Evolutionary conservation across 1,140 invertebrate genomes (phyloP).

Genomic region (Contarinia nasturtii): DNA sequence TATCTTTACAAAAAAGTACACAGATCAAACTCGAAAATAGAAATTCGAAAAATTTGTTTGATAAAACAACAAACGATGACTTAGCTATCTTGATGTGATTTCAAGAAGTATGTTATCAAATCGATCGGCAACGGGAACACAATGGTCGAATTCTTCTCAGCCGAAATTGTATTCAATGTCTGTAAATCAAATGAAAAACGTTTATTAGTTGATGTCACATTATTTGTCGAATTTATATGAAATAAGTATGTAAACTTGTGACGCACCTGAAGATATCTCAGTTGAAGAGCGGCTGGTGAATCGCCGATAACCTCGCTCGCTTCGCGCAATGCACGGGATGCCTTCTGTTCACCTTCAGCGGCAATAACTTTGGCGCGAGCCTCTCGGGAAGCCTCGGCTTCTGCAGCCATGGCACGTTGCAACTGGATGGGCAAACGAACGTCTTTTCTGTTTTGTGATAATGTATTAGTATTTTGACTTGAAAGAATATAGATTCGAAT

Average conservation of each 20-base stretch:
- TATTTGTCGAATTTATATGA: not conserved
- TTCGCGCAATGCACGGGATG: constrained; percentile 72
- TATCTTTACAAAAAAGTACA: no score
- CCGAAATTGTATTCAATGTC: constrained; percentile 85
- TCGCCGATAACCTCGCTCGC: constrained; percentile 83
- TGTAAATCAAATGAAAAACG: constrained; percentile 29
- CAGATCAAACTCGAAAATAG: no score
- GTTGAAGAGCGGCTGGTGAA: constrained; percentile 75
- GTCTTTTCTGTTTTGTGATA: constrained; percentile 80
- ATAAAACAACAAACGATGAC: no score
- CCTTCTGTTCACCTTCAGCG: constrained; percentile 57
- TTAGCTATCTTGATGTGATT: constrained; percentile 1
- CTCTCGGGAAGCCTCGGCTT: constrained; percentile 73
- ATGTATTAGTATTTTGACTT: no score
- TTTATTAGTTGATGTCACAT: constrained; percentile 3
- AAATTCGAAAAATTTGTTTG: no score
- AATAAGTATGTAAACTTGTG: not conserved
- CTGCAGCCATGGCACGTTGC: constrained; percentile 79
- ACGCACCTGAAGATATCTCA: constrained; percentile 21
- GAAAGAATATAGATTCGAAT: no score
- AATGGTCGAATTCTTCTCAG: constrained; percentile 96
- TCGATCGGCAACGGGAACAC: constrained; percentile 92
- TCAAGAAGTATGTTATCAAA: constrained; percentile 60
- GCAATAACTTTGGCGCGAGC: constrained; percentile 40
- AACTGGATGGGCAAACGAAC: constrained; percentile 74